Percentiles rank a stretch among this genome's conserved stretches.
These are phyloP conservation scores for Onchidella celtica DNA, from an alignment of 2,888 invertebrate species.

Conservation along the genomic window DNA sequence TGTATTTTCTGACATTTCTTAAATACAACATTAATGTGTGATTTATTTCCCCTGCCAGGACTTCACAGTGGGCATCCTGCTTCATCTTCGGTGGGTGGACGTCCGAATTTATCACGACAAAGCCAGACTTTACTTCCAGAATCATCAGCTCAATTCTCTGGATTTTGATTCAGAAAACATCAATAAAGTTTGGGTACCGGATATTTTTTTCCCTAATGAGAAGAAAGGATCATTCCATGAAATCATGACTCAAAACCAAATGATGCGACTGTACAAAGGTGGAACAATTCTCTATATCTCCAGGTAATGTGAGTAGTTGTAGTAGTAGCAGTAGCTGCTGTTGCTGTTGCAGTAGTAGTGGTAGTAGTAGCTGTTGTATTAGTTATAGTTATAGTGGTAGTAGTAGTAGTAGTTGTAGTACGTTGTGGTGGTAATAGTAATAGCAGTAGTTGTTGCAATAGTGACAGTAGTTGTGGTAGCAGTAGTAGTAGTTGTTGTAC, in stretches of 20 bases:
- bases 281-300: conserved; percentile 98
- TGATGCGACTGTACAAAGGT: conserved; percentile 96
- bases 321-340: too few relatives aligned
- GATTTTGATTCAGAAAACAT: conserved; percentile 85
- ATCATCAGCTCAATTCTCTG: conserved; percentile 86
- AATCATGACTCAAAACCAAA: conserved; percentile 98
- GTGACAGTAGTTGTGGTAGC: too few relatives aligned
- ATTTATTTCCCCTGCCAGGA: conserved; percentile 59
- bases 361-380: too few relatives aligned
- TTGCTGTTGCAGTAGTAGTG: too few relatives aligned
- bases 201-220: conserved; percentile 98
- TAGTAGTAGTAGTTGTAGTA: too few relatives aligned
- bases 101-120: conserved; percentile 49
- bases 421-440: too few relatives aligned
- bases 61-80: conserved; percentile 68
- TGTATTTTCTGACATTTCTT: too few relatives aligned
- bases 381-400: too few relatives aligned
- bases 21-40: background rate
- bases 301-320: too few relatives aligned
- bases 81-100: conserved; percentile 70
- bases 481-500: too few relatives aligned
- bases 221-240: conserved; percentile 96
- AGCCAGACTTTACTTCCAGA: conserved; percentile 46
- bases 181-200: conserved; percentile 98
- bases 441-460: too few relatives aligned